Evolutionary conservation across 2,888 invertebrate species (phyloP), one percentile per base, ranked within the genome.

Genomic region (Thera britannica): DNA sequence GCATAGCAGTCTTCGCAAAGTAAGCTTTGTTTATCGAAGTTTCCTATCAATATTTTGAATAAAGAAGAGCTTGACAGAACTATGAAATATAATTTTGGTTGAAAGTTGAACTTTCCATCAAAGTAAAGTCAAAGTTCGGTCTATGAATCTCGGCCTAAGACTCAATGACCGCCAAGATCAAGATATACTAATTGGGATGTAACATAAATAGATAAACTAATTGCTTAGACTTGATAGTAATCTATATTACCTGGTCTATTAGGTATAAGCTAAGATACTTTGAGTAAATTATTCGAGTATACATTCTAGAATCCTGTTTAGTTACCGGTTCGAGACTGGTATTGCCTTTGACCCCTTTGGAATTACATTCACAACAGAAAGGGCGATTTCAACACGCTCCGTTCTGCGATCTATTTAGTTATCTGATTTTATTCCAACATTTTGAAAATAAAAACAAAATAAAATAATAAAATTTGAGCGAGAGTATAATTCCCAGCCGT

Each of bases 321-420:
- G 58, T 44, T 63, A 64, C 63, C 65, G 63, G 68, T 70, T 68
- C 57, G 49, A 66, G 55, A 64, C 59, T 46, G 52, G 61, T 63
- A 67, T 72, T 62, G 72, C 70, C 60, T 74, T 68, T 71, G 70
- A 74, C 70, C 70, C 58, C 65, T 60, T 67, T 65, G 61, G 59
- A 60, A 66, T 69, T 70, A 54, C 65, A 65, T 71, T 71, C 68
- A 62, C 71, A 62, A 60, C 48, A 41, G 54, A 67, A 65, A 67
- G 57, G 49, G 58, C 59, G 58, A 63, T 56, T 60, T 60, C 56
- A 66, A 66, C 57, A 63, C 58, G 52, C 36, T 44, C 38, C 62
- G 62, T 62, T 58, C 60, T 52, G n/a, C 23, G 56, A 44, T 48
- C 61, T 61, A 65, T 58, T 62, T 41, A 61, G 57, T 44, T 23